Percentiles rank a stretch among this genome's conserved stretches.
Conservation (phyloP, 2,113 vertebrate species). For the Pleuronectes platessa region DNA sequence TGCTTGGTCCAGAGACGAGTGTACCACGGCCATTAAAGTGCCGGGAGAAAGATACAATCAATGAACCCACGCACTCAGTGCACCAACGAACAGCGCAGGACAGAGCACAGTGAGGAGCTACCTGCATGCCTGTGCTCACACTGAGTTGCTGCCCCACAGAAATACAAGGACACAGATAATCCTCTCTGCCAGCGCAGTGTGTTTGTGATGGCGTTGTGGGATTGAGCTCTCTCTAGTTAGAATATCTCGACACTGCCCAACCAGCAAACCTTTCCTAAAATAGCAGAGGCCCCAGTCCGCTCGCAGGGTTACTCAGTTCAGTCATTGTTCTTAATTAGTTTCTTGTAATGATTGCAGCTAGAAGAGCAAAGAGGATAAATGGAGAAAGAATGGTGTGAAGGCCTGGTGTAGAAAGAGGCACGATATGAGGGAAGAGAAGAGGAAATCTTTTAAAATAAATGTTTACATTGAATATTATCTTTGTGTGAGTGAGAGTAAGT, state of each 20-base stretch:
- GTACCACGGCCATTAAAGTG: slow-evolving; percentile 82
- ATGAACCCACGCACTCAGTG: slow-evolving; percentile 79
- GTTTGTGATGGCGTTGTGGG: slow-evolving; percentile 13
- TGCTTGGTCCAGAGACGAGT: slow-evolving; percentile 76
- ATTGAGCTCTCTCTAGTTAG: slow-evolving; percentile 23
- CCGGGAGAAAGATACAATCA: slow-evolving; percentile 83
- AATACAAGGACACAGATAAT: slow-evolving; percentile 49
- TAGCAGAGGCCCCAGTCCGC: slow-evolving; percentile 40
- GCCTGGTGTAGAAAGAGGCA: slow-evolving; percentile 13
- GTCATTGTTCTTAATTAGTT: slow-evolving; percentile 68
- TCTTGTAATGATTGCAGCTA: slow-evolving; percentile 71
- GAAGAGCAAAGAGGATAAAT: slow-evolving; percentile 20
- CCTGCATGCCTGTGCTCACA: slow-evolving; percentile 49
- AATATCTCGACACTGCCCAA: slow-evolving; percentile 26
- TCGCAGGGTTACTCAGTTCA: slow-evolving; percentile 74
- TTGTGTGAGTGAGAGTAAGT: not conserved
- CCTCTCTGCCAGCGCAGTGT: not conserved
- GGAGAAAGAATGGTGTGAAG: slow-evolving; percentile 1
- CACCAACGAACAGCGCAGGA: slow-evolving; percentile 56
- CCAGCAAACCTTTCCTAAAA: slow-evolving; percentile 43
- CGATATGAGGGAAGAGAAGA: not conserved
- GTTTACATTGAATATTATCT: not conserved
- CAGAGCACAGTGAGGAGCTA: slow-evolving; percentile 57
- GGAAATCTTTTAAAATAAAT: not conserved
- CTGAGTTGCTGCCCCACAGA: slow-evolving; percentile 64